Evolutionary conservation across 2,888 invertebrate genomes (phyloP).

Genomic region (Sinohyriopsis cumingii): DNA sequence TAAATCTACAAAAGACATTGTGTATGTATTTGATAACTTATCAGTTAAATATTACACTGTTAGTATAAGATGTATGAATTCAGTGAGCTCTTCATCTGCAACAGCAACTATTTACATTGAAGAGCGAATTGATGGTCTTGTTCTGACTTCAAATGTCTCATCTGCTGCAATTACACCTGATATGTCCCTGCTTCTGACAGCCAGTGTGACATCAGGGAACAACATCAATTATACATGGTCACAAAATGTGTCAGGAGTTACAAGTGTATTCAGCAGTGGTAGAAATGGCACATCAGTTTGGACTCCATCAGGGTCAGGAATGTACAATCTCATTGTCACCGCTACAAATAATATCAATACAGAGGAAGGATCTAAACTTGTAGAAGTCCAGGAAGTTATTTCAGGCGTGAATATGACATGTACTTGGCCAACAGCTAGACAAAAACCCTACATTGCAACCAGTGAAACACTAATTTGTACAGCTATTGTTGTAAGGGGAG

Average conservation of each 20-base stretch:
- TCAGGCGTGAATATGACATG: constrained; percentile 7
- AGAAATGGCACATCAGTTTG: too few species aligned
- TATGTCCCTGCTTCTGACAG: constrained; percentile 14
- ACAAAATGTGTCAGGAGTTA: too few species aligned
- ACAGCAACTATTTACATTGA: constrained; percentile 3
- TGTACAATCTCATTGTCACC: too few species aligned
- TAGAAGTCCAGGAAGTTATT: constrained; percentile 13
- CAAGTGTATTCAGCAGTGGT: too few species aligned
- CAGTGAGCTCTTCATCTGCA: not conserved
- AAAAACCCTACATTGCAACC: constrained; percentile 18
- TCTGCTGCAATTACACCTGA: constrained; percentile 11
- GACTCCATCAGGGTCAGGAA: too few species aligned
- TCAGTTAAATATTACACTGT: too few species aligned
- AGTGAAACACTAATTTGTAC: constrained; percentile 22
- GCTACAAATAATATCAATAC: constrained; percentile 1
- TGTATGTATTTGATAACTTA: too few species aligned
- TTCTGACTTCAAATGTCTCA: too few species aligned
- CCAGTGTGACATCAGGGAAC: constrained; percentile 14
- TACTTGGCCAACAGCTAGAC: constrained; percentile 19
- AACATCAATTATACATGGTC: constrained; percentile 26
- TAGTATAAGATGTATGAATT: too few species aligned
- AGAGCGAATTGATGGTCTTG: constrained; percentile 6
- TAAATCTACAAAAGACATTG: too few species aligned
- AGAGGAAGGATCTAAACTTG: not conserved
- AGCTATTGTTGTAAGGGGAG: constrained; percentile 28